Evolutionary conservation across 2,113 vertebrate genomes (phyloP).

Genomic region (Saccopteryx leptura): DNA sequence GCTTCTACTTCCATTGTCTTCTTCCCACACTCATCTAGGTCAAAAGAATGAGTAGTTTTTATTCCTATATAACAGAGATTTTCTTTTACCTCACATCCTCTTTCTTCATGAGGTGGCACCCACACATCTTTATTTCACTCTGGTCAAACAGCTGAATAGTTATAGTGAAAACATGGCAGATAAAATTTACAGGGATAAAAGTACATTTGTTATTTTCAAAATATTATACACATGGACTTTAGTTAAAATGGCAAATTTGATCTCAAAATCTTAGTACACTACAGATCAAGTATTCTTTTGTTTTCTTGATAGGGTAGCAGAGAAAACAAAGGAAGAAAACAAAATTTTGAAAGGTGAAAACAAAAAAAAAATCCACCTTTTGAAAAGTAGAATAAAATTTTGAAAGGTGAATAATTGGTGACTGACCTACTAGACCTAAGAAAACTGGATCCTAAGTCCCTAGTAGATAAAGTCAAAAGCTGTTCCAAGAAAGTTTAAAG

Average conservation of each 20-base stretch:
- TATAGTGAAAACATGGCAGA: not conserved
- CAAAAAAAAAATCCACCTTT: not conserved
- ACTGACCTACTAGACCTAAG: not conserved
- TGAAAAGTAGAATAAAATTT: not conserved
- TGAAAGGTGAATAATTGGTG: not conserved
- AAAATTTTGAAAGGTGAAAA: not conserved
- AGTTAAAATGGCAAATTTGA: not conserved
- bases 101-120: not conserved
- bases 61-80: not conserved
- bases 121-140: not conserved
- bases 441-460: not conserved
- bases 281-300: not conserved
- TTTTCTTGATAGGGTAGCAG: not conserved
- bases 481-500: not conserved
- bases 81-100: not conserved
- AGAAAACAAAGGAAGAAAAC: not conserved
- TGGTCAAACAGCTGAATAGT: not conserved
- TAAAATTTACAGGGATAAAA: not conserved
- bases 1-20: not conserved
- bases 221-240: not conserved
- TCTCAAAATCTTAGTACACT: not conserved
- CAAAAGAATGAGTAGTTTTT: not conserved
- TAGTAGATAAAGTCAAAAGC: not conserved
- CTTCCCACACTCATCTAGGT: not conserved
- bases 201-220: conserved; percentile 1